Evolutionary conservation across 2,797 vertebrate genomes (phyloP).

Genomic region (Alosa sapidissima): DNA sequence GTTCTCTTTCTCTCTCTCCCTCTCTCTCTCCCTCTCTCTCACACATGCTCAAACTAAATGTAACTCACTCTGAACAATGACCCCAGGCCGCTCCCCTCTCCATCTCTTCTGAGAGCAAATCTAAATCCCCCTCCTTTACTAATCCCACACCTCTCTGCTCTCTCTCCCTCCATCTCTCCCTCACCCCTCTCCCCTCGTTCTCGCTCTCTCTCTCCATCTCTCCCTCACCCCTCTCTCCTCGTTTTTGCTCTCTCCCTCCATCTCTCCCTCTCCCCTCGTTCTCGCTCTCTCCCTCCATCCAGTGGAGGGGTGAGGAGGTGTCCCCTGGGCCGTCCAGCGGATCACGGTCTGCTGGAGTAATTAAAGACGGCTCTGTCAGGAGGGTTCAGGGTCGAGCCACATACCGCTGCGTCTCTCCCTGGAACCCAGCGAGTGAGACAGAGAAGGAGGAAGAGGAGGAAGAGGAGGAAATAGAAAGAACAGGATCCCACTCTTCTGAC

Average conservation of each 20-base stretch:
- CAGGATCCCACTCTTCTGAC: not conserved
- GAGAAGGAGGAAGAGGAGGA: not conserved
- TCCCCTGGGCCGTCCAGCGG: not conserved
- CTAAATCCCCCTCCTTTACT: not conserved
- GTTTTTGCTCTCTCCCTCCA: not conserved
- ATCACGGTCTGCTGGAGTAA: constrained; percentile 13
- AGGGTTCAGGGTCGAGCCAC: not conserved
- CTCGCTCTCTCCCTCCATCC: not conserved
- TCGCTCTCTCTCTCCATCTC: not conserved
- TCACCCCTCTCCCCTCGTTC: not conserved
- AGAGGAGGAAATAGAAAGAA: not conserved
- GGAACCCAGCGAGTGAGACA: not conserved
- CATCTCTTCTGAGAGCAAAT: constrained; percentile 12
- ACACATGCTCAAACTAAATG: not conserved
- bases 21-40: no score
- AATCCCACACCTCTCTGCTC: not conserved
- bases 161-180: not conserved
- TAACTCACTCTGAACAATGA: constrained; percentile 6
- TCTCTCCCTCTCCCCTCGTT: not conserved
- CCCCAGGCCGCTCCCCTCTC: not conserved
- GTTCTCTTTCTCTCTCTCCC: no score
- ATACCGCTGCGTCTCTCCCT: not conserved
- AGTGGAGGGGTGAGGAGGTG: not conserved
- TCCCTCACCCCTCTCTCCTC: not conserved
- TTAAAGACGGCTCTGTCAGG: not conserved